A percentile compares a stretch with the other conserved stretches of the same genome.
phyloP scores from a whole-genome alignment of 1,140 invertebrate genomes.

The Panonychus citri region DNA sequence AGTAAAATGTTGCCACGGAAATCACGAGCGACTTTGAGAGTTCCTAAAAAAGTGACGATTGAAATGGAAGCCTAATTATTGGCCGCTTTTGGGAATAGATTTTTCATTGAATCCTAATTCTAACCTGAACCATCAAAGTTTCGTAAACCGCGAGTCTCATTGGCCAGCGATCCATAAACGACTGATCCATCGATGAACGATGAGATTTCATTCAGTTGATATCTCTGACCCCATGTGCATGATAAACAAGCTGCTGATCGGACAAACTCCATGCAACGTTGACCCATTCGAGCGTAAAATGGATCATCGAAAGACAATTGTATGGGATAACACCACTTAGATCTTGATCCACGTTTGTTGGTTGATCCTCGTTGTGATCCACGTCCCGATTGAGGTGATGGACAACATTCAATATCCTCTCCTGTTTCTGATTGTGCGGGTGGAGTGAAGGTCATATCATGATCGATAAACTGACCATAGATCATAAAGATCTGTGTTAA shows the following conservation, averaged over 20 bases:
- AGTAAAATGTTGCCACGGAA: conserved; percentile 14
- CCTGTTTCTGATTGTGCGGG: not conserved
- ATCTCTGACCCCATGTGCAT: conserved; percentile 17
- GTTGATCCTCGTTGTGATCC: too few relatives aligned
- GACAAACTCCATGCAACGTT: conserved; percentile 22
- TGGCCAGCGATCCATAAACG: conserved; percentile 36
- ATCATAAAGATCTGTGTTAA: conserved; percentile 3
- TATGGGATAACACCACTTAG: not conserved
- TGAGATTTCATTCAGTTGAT: conserved; percentile 47
- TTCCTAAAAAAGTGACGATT: too few relatives aligned
- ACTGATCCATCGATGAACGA: conserved; percentile 45
- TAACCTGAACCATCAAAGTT: conserved; percentile 14
- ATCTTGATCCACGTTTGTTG: too few relatives aligned
- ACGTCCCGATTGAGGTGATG: too few relatives aligned
- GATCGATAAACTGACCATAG: conserved; percentile 15
- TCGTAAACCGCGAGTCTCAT: not conserved
- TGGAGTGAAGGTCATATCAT: conserved; percentile 13
- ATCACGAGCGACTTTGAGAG: too few relatives aligned
- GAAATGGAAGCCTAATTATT: too few relatives aligned
- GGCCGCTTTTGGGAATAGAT: too few relatives aligned
- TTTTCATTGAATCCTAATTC: too few relatives aligned
- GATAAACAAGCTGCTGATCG: conserved; percentile 15
- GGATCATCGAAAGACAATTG: conserved; percentile 20
- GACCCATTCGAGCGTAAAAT: conserved; percentile 18
- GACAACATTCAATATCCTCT: conserved; percentile 4